phyloP scores from a whole-genome alignment of 2,113 vertebrate species.

The Malurus melanocephalus region DNA sequence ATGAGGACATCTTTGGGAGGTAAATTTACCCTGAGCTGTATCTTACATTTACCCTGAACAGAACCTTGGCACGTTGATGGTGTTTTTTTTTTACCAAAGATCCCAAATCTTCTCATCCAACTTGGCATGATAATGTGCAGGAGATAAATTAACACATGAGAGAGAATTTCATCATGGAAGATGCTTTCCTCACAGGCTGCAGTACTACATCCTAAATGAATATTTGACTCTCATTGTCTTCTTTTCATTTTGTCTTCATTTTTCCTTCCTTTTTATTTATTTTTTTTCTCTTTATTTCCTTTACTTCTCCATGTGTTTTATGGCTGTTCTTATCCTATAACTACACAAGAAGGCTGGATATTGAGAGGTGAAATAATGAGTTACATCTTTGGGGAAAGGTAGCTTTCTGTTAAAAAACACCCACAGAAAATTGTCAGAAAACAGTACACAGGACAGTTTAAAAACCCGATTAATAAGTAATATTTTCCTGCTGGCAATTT shows the following conservation, averaged over 20 bases:
- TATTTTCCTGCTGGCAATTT: background rate
- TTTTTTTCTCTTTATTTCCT: background rate
- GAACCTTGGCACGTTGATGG: background rate
- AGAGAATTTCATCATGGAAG: background rate
- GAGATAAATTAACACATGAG: background rate
- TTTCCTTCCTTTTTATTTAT: background rate
- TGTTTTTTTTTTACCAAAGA: background rate
- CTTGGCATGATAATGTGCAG: background rate
- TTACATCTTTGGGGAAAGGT: conserved; percentile 9
- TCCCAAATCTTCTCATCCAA: background rate
- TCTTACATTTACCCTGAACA: background rate
- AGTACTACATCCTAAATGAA: background rate
- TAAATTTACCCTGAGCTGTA: background rate
- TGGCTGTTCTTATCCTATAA: background rate
- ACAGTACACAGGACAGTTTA: conserved; percentile 15
- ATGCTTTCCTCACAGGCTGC: fast-evolving
- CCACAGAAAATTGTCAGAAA: conserved; percentile 31
- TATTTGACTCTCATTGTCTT: background rate
- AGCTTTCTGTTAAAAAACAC: background rate
- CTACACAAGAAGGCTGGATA: conserved; percentile 24
- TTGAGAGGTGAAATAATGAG: conserved; percentile 40
- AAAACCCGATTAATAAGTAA: conserved; percentile 39
- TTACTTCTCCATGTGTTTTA: conserved; percentile 32
- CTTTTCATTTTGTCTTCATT: background rate
- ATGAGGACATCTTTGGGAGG: background rate